Evolutionary conservation across 1,140 invertebrate species (phyloP).

Genomic region (Drosophila repleta): DNA sequence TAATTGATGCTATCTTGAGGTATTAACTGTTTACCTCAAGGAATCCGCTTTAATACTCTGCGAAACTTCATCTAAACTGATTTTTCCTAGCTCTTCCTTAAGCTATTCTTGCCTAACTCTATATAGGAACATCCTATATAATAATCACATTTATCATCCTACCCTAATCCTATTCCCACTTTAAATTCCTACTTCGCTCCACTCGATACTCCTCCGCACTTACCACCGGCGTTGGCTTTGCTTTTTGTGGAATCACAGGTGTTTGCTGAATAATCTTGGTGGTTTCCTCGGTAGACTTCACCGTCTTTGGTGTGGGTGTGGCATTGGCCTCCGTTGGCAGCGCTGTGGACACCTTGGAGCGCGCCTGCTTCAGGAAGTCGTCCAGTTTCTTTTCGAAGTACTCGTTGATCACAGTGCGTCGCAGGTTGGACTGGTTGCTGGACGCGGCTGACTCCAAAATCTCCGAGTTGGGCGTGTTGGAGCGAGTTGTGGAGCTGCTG

Average conservation of each 20-base stretch:
- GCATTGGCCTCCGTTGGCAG: not conserved
- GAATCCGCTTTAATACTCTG: too few species aligned
- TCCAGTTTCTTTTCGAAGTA: slow-evolving; percentile 76
- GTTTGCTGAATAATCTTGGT: not conserved
- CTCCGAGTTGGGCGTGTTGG: slow-evolving; percentile 70
- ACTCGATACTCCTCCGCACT: too few species aligned
- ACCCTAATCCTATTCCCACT: too few species aligned
- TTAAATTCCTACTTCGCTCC: too few species aligned
- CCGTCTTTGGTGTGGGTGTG: not conserved
- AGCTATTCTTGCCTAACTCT: too few species aligned
- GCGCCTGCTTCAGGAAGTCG: slow-evolving; percentile 70
- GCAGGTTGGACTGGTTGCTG: slow-evolving; percentile 43
- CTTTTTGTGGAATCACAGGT: not conserved
- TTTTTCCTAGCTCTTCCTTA: too few species aligned
- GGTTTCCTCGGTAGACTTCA: not conserved
- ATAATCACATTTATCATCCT: too few species aligned
- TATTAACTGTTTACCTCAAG: too few species aligned
- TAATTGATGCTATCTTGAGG: too few species aligned
- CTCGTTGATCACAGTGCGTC: slow-evolving; percentile 66
- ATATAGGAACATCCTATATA: too few species aligned
- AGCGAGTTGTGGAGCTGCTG: slow-evolving; percentile 63
- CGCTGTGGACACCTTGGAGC: slow-evolving; percentile 44
- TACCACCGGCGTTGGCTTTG: slow-evolving; percentile 66
- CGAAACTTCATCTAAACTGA: too few species aligned
- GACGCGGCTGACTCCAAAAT: slow-evolving; percentile 38